Conservation (phyloP, 2,888 invertebrate species). For the Chaitophorus viminalis region DNA sequence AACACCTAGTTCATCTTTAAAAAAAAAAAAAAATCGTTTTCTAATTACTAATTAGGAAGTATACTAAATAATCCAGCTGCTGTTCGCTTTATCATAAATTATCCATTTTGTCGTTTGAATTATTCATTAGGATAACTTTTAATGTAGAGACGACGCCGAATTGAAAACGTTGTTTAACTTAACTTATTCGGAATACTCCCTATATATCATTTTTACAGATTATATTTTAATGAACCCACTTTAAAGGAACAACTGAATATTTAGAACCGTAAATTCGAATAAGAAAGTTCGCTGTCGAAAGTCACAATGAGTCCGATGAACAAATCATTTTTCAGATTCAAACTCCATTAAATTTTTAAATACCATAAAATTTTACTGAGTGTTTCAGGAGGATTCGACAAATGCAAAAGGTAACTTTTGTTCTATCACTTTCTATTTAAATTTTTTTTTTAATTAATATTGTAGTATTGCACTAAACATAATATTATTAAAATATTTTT, state of each 20-base stretch:
- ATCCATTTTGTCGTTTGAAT: not conserved
- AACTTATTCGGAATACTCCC: not conserved
- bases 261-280: not conserved
- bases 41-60: constrained; percentile 10
- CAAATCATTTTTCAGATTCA: not conserved
- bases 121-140: constrained; percentile 3
- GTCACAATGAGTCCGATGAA: not conserved
- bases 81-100: not conserved
- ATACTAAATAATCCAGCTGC: too few species aligned
- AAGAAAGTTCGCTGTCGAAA: not conserved
- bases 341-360: not conserved
- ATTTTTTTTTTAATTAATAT: too few species aligned
- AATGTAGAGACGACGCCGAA: not conserved
- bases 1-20: not conserved
- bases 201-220: constrained; percentile 3
- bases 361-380: not conserved
- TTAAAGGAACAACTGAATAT: not conserved
- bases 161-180: not conserved
- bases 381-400: too few species aligned
- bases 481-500: too few species aligned
- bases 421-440: too few species aligned
- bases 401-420: too few species aligned
- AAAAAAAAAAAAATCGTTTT: not conserved
- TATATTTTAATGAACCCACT: constrained; percentile 1
- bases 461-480: too few species aligned